Percentiles rank a stretch among this genome's conserved stretches.
phyloP scores from a whole-genome alignment of 2,113 vertebrate species.

The Barnardius zonarius region DNA sequence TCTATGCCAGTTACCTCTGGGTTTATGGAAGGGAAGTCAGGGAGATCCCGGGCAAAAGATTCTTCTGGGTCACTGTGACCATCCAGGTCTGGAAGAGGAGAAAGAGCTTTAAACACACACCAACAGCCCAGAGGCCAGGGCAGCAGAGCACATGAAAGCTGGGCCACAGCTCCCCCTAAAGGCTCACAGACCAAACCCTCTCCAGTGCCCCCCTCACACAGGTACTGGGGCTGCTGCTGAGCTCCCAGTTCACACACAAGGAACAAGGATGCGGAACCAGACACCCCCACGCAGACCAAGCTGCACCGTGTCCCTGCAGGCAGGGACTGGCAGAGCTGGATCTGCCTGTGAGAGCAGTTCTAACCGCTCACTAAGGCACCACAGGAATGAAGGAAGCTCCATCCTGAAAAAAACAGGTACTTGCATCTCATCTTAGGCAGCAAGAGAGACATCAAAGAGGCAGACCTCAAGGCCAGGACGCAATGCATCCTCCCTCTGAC shows the following conservation, averaged over 20 bases:
- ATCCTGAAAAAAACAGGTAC: neutral
- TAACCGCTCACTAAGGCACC: neutral
- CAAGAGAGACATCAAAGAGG: neutral
- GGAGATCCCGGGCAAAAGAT: conserved; percentile 91
- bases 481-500: neutral
- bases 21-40: conserved; percentile 95
- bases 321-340: neutral
- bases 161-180: neutral
- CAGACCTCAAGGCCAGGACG: neutral
- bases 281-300: neutral
- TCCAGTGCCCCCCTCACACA: no score
- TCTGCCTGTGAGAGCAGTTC: neutral
- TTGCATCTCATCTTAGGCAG: neutral
- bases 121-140: neutral
- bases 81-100: conserved; percentile 80
- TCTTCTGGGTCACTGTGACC: conserved; percentile 95
- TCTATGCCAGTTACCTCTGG: conserved; percentile 87
- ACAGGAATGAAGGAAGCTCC: neutral
- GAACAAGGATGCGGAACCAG: neutral
- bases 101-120: neutral
- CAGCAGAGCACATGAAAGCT: neutral
- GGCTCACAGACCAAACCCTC: neutral
- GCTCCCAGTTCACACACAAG: neutral
- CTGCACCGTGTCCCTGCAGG: neutral
- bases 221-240: neutral